phyloP scores from a whole-genome alignment of 2,888 invertebrate genomes.

The Arrhopalites spinosus region DNA sequence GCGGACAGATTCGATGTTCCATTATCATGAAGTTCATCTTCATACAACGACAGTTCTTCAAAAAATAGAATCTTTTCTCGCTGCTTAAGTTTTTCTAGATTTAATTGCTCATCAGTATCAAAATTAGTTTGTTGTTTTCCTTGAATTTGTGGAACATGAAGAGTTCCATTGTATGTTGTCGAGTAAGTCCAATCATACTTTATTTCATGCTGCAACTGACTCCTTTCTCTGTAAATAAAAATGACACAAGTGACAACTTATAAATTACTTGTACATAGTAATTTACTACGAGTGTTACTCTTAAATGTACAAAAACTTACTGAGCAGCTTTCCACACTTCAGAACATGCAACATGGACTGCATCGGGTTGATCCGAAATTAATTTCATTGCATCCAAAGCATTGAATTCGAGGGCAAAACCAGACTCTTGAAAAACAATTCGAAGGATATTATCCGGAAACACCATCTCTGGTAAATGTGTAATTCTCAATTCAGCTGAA shows the following conservation, averaged over 20 bases:
- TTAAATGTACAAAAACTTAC: conserved; percentile 60
- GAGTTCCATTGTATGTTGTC: conserved; percentile 82
- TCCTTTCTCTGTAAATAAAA: conserved; percentile 70
- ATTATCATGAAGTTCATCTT: conserved; percentile 98
- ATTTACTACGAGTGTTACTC: neutral
- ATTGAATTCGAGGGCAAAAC: conserved; percentile 78
- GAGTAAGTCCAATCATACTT: conserved; percentile 98
- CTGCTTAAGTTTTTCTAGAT: conserved; percentile 84
- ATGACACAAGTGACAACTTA: too few relatives aligned
- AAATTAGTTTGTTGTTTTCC: conserved; percentile 66
- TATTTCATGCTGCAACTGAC: conserved; percentile 68
- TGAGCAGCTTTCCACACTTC: conserved; percentile 90
- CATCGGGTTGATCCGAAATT: conserved; percentile 72
- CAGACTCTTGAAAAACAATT: conserved; percentile 69
- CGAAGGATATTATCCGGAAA: conserved; percentile 87
- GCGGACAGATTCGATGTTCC: conserved; percentile 88
- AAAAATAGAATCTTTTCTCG: conserved; percentile 93
- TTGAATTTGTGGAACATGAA: conserved; percentile 60
- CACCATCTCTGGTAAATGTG: conserved; percentile 98
- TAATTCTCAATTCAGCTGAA: conserved; percentile 73
- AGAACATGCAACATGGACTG: conserved; percentile 84
- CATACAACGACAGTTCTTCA: conserved; percentile 89
- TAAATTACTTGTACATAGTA: too few relatives aligned
- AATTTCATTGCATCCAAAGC: conserved; percentile 86
- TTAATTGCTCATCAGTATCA: conserved; percentile 73